A percentile compares a stretch with the other conserved stretches of the same genome.
These are phyloP conservation scores for Drosophila robusta DNA, from an alignment of 2,888 invertebrate species.

Conservation along the genomic window DNA sequence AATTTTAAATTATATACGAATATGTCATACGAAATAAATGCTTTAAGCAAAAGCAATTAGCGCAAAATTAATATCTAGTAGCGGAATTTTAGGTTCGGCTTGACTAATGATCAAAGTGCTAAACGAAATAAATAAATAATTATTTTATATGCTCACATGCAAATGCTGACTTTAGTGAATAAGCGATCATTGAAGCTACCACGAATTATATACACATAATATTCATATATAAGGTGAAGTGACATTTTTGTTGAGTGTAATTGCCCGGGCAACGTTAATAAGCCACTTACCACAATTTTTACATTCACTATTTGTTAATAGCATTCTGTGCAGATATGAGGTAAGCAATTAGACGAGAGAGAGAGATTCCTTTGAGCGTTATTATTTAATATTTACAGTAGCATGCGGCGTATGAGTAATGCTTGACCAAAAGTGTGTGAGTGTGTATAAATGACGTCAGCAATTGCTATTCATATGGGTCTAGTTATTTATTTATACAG, in stretches of 20 bases:
- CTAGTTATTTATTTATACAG: constrained; percentile 31
- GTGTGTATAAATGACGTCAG: constrained; percentile 48
- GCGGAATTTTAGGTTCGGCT: not conserved
- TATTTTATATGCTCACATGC: not conserved
- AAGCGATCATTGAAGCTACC: too few species aligned
- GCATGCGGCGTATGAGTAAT: constrained; percentile 61
- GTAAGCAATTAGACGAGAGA: constrained; percentile 29
- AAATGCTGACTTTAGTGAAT: too few species aligned
- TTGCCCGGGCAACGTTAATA: not conserved
- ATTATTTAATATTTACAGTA: constrained; percentile 53
- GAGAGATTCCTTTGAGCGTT: constrained; percentile 34
- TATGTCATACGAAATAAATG: constrained; percentile 2
- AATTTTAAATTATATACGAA: not conserved
- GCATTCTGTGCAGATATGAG: constrained; percentile 11
- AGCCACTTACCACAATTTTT: not conserved
- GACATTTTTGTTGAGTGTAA: constrained; percentile 19
- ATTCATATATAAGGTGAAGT: not conserved
- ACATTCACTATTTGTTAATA: constrained; percentile 1
- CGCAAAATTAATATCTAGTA: not conserved
- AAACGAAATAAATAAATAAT: not conserved
- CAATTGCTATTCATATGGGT: constrained; percentile 31
- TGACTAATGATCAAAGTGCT: not conserved
- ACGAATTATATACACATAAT: not conserved
- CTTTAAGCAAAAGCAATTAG: not conserved
- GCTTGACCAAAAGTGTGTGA: not conserved